Evolutionary conservation across 1,140 invertebrate genomes (phyloP).

Genomic region (Andricus grossulariae): DNA sequence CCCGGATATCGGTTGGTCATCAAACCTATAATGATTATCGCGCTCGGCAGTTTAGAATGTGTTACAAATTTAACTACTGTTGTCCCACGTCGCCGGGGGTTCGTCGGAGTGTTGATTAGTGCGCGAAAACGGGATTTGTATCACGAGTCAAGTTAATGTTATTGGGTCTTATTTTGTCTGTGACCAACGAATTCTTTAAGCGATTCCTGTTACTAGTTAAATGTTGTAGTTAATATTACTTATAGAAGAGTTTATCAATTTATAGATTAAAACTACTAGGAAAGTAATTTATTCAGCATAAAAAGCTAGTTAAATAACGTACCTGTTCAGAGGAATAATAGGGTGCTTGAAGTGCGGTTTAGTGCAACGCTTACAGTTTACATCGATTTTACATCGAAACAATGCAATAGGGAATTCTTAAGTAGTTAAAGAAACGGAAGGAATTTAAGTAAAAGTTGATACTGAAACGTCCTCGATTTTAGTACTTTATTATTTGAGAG

Average conservation of each 20-base stretch:
- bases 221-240: slow-evolving; percentile 7
- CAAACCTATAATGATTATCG: background rate
- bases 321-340: slow-evolving; percentile 14
- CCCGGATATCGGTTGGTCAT: background rate
- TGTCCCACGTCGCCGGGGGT: background rate
- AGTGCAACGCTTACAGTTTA: background rate
- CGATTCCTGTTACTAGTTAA: slow-evolving; percentile 20
- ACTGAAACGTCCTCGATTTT: background rate
- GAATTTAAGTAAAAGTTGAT: slow-evolving; percentile 5
- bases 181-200: slow-evolving; percentile 16
- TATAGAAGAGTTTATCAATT: slow-evolving; percentile 12
- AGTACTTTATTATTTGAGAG: background rate
- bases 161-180: slow-evolving; percentile 1
- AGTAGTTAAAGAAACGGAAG: background rate
- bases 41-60: background rate
- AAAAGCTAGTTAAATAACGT: slow-evolving; percentile 11
- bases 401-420: slow-evolving; percentile 26
- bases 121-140: slow-evolving; percentile 5
- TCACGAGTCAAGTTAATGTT: slow-evolving; percentile 1
- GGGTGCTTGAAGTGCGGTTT: slow-evolving; percentile 3
- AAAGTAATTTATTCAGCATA: background rate
- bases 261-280: background rate
- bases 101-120: slow-evolving; percentile 6
- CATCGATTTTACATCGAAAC: slow-evolving; percentile 25
- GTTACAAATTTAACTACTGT: background rate